A percentile compares a stretch with the other conserved stretches of the same genome.
These are phyloP conservation scores for Apeltes quadracus DNA, from an alignment of 2,113 vertebrate genomes.

Conservation along the genomic window DNA sequence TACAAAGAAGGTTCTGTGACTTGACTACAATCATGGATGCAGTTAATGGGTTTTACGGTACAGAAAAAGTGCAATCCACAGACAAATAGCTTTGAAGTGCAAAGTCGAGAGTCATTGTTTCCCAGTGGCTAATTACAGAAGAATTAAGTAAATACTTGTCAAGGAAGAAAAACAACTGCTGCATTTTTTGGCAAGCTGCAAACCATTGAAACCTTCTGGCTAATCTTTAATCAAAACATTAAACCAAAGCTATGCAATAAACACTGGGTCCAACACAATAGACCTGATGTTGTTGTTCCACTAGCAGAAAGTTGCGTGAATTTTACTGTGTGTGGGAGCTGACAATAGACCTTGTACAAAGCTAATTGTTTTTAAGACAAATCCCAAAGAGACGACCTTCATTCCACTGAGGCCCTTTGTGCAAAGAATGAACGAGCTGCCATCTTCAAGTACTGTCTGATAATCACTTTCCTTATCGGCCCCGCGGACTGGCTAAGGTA, in stretches of 20 bases:
- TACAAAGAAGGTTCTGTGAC: background rate
- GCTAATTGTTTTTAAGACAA: slow-evolving; percentile 26
- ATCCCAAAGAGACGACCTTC: slow-evolving; percentile 34
- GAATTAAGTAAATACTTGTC: slow-evolving; percentile 23
- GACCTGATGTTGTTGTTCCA: slow-evolving; percentile 24
- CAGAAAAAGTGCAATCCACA: background rate
- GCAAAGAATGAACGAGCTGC: slow-evolving; percentile 41
- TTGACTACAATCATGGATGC: background rate
- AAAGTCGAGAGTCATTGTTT: slow-evolving; percentile 28
- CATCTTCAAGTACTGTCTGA: slow-evolving; percentile 49
- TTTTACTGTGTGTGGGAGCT: slow-evolving; percentile 13
- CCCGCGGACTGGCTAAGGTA: slow-evolving; percentile 36
- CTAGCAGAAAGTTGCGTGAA: slow-evolving; percentile 8
- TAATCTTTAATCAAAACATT: slow-evolving; percentile 66
- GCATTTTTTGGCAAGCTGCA: slow-evolving; percentile 52
- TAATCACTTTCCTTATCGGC: slow-evolving; percentile 18
- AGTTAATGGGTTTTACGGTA: slow-evolving; percentile 14
- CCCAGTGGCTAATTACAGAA: slow-evolving; percentile 33
- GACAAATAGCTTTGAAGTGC: slow-evolving; percentile 29
- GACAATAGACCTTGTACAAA: slow-evolving; percentile 27
- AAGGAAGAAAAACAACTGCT: slow-evolving; percentile 51
- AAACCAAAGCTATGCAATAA: slow-evolving; percentile 58
- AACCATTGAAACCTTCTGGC: slow-evolving; percentile 57
- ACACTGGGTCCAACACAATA: slow-evolving; percentile 60
- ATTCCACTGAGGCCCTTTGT: slow-evolving; percentile 8